Conservation (phyloP, 2,888 invertebrate species). For the Chloroclystis v-ata region DNA sequence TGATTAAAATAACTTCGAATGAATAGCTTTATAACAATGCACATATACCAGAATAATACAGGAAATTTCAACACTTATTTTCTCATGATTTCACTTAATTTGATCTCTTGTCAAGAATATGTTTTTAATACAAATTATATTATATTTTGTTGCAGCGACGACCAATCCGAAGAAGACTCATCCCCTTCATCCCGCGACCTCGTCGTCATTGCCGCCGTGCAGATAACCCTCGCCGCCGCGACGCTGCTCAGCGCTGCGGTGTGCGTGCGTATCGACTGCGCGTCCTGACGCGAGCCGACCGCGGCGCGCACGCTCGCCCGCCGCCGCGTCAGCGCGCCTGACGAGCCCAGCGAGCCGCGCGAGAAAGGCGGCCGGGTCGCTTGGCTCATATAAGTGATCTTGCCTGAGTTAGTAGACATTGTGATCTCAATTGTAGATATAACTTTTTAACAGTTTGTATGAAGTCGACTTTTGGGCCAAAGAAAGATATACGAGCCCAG, state of each 20-base stretch:
- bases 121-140: too few species aligned
- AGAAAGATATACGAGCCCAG: too few species aligned
- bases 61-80: too few species aligned
- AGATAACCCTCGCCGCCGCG: slow-evolving; percentile 68
- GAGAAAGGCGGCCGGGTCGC: slow-evolving; percentile 77
- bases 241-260: slow-evolving; percentile 73
- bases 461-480: too few species aligned
- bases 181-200: slow-evolving; percentile 62
- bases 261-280: slow-evolving; percentile 75
- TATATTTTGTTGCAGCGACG: slow-evolving; percentile 47
- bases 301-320: slow-evolving; percentile 61
- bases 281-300: slow-evolving; percentile 65
- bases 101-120: too few species aligned
- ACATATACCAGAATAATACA: too few species aligned
- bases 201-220: slow-evolving; percentile 70
- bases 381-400: slow-evolving; percentile 74
- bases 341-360: slow-evolving; percentile 39
- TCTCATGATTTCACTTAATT: too few species aligned
- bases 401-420: too few species aligned
- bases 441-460: too few species aligned
- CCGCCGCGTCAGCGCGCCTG: slow-evolving; percentile 49
- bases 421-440: too few species aligned
- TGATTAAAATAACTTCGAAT: too few species aligned
- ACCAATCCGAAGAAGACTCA: slow-evolving; percentile 58
- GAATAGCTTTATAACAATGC: too few species aligned